Percentiles rank a stretch among this genome's conserved stretches.
phyloP scores from a whole-genome alignment of 2,888 invertebrate genomes.

The Tetragonisca angustula region DNA sequence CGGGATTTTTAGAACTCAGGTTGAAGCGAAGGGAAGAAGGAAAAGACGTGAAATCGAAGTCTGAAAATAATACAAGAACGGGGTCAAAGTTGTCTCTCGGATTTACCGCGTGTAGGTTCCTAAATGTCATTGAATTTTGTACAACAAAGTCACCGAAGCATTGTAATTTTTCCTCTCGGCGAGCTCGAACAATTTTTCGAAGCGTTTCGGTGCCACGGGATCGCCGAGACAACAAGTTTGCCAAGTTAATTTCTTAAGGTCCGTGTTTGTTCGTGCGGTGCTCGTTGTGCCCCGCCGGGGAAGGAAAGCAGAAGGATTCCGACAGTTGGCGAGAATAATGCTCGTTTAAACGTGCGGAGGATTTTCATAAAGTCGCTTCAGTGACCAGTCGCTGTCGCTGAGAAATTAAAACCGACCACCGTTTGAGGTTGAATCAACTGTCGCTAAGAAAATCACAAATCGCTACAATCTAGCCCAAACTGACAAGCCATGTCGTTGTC shows the following conservation, averaged over 20 bases:
- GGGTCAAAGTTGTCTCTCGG: neutral
- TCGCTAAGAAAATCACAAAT: neutral
- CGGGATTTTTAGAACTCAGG: neutral
- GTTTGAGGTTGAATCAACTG: slow-evolving; percentile 13
- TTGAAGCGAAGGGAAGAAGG: neutral
- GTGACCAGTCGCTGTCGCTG: slow-evolving; percentile 6
- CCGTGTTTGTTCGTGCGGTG: slow-evolving; percentile 27
- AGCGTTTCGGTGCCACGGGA: neutral
- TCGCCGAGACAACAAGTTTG: slow-evolving; percentile 22
- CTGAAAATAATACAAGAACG: neutral
- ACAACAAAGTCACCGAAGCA: neutral
- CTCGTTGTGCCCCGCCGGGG: slow-evolving; percentile 6
- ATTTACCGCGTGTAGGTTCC: neutral
- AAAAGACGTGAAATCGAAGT: neutral
- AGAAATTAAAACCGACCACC: slow-evolving; percentile 10
- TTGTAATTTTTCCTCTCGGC: slow-evolving; percentile 13
- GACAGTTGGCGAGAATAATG: slow-evolving; percentile 3
- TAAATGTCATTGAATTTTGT: neutral
- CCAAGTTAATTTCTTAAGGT: slow-evolving; percentile 48
- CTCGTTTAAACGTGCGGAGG: neutral
- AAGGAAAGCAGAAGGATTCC: neutral
- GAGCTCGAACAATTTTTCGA: neutral
- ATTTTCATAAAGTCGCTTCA: slow-evolving; percentile 24
- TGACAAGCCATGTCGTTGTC: no score
- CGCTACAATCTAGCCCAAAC: no score